Evolutionary conservation across 2,888 invertebrate species (phyloP).

Genomic region (Sphinx pinastri): DNA sequence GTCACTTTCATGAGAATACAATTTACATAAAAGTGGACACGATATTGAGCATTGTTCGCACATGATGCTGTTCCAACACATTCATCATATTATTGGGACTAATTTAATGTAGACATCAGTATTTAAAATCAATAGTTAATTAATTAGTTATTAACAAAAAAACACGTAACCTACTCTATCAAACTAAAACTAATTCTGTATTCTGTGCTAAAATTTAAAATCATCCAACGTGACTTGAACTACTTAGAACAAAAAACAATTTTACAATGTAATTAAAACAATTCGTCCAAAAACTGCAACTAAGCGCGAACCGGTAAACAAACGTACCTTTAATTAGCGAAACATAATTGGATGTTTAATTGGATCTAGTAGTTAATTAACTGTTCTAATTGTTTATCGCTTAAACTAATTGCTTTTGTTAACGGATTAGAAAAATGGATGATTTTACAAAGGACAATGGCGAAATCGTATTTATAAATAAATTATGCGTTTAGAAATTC

Average conservation of each 20-base stretch:
- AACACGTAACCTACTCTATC: too few relatives aligned
- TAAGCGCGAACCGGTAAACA: conserved; percentile 7
- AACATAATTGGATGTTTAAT: conserved; percentile 68
- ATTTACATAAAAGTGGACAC: too few relatives aligned
- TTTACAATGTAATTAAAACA: conserved; percentile 3
- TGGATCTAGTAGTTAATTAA: conserved; percentile 60
- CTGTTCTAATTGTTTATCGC: conserved; percentile 55
- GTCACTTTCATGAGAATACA: too few relatives aligned
- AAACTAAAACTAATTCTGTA: not conserved
- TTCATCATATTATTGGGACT: too few relatives aligned
- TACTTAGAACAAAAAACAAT: not conserved
- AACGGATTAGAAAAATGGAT: conserved; percentile 22
- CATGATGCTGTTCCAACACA: too few relatives aligned
- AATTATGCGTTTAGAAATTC: too few relatives aligned
- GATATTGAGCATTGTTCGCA: too few relatives aligned
- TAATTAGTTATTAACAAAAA: too few relatives aligned
- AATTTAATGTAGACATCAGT: too few relatives aligned
- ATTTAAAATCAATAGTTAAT: too few relatives aligned
- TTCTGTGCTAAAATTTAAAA: not conserved
- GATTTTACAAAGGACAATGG: conserved; percentile 22
- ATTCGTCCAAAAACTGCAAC: conserved; percentile 1
- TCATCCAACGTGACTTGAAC: not conserved
- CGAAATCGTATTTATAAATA: too few relatives aligned
- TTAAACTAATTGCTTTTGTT: conserved; percentile 46
- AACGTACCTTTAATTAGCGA: conserved; percentile 56